Evolutionary conservation across 2,888 invertebrate genomes (phyloP).

Genomic region (Noctuana brunneofusca): DNA sequence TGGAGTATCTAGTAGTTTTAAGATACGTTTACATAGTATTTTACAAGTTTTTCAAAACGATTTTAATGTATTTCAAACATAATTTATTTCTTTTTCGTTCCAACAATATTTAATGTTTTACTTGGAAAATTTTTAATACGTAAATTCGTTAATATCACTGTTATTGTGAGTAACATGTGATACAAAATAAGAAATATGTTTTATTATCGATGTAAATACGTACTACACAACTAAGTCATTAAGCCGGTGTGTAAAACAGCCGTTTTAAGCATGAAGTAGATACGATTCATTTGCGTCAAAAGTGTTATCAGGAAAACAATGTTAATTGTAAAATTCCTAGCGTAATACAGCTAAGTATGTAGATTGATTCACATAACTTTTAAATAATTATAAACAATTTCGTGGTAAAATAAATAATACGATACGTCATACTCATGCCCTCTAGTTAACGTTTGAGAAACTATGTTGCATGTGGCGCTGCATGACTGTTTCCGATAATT

Average conservation of each 20-base stretch:
- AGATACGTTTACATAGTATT: background rate
- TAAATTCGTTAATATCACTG: too few relatives aligned
- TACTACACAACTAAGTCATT: conserved; percentile 31
- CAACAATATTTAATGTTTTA: background rate
- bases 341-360: conserved; percentile 2
- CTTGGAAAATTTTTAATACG: background rate
- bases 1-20: background rate
- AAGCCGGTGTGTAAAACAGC: conserved; percentile 17
- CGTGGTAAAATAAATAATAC: background rate
- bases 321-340: conserved; percentile 12
- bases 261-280: background rate
- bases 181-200: conserved; percentile 20
- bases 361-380: background rate
- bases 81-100: too few relatives aligned
- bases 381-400: background rate
- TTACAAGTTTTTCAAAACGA: too few relatives aligned
- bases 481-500: conserved; percentile 38
- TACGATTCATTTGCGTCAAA: conserved; percentile 27
- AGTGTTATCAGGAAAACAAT: conserved; percentile 13
- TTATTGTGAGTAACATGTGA: conserved; percentile 15
- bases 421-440: conserved; percentile 43
- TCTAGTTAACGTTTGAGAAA: conserved; percentile 47
- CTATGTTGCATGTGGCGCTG: conserved; percentile 33
- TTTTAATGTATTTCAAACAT: background rate
- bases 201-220: conserved; percentile 22